Evolutionary conservation across 2,113 vertebrate species (phyloP).

Genomic region (Macquaria ambigua): DNA sequence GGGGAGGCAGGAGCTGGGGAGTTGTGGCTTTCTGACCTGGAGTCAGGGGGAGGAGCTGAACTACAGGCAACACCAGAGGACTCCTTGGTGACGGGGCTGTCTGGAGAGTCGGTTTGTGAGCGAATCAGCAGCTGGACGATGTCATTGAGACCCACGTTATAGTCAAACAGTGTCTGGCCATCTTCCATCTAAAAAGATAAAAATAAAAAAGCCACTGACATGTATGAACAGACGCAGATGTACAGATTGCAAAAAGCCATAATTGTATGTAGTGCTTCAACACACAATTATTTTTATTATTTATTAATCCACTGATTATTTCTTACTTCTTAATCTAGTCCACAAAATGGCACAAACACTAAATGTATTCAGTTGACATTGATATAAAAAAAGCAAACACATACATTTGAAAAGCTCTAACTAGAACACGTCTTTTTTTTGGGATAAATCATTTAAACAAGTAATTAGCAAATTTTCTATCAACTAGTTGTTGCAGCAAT

Average conservation of each 20-base stretch:
- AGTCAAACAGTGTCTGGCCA: conserved; percentile 98
- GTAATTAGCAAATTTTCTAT: not conserved
- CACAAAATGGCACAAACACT: not conserved
- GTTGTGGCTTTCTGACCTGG: conserved; percentile 60
- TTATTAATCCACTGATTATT: not conserved
- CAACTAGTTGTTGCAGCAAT: not conserved
- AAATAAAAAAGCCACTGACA: conserved; percentile 13
- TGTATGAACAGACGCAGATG: not conserved
- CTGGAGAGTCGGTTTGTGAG: conserved; percentile 89
- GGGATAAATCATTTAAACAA: not conserved
- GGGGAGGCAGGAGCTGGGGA: conserved; percentile 62
- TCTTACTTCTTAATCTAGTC: not conserved
- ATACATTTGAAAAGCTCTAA: not conserved
- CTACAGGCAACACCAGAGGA: conserved; percentile 74
- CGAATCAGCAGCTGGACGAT: conserved; percentile 98
- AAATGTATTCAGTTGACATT: not conserved
- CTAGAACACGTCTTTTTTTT: not conserved
- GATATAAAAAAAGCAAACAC: not conserved
- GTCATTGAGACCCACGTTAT: conserved; percentile 98
- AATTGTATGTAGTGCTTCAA: not conserved
- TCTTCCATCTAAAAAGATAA: conserved; percentile 91
- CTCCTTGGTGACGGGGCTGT: conserved; percentile 86
- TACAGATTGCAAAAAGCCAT: not conserved
- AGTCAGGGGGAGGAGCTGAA: conserved; percentile 63
- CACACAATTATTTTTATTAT: not conserved